Percentiles rank a stretch among this genome's conserved stretches.
Conservation (phyloP, 2,113 vertebrate genomes). For the Columbina picui region DNA sequence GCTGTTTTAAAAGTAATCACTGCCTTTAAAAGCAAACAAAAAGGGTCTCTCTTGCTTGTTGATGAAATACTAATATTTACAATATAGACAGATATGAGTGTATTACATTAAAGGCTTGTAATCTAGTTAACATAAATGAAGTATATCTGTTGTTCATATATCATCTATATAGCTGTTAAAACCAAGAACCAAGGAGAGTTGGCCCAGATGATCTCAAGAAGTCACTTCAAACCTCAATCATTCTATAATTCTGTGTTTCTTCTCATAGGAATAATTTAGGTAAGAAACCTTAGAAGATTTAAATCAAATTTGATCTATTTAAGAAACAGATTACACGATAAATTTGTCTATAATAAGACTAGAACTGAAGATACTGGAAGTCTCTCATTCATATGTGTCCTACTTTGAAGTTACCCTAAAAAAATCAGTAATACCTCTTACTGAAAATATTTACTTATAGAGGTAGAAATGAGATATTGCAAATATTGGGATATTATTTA, state of each 20-base stretch:
- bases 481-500: slow-evolving; percentile 8
- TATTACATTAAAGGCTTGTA: neutral
- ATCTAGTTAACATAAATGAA: neutral
- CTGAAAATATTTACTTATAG: neutral
- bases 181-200: neutral
- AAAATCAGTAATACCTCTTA: neutral
- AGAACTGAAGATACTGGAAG: neutral
- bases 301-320: neutral
- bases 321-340: neutral
- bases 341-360: neutral
- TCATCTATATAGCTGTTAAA: neutral
- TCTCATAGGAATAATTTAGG: neutral
- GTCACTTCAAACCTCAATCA: neutral
- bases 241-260: neutral
- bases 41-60: neutral
- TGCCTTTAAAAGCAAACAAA: neutral
- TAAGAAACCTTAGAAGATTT: neutral
- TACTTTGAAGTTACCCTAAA: neutral
- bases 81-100: neutral
- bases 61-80: neutral
- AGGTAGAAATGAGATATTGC: neutral
- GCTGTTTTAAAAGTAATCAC: neutral
- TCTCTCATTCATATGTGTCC: neutral
- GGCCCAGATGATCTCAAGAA: neutral
- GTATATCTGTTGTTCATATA: neutral